Evolutionary conservation across 1,140 invertebrate species (phyloP).

Genomic region (Vanessa atalanta): DNA sequence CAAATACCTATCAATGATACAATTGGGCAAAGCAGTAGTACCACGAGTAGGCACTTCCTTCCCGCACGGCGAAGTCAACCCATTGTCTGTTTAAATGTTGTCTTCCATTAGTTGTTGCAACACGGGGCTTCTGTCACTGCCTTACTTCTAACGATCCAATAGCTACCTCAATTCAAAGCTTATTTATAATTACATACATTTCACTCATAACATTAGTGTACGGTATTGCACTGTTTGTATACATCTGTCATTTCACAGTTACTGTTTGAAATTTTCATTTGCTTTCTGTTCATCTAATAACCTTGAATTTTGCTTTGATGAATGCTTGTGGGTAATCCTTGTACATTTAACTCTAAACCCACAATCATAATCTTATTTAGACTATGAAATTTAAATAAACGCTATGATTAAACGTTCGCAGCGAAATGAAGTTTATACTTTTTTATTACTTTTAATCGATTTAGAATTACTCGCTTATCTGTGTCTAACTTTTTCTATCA

Average conservation of each 20-base stretch:
- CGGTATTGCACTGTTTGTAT: constrained; percentile 34
- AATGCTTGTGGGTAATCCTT: constrained; percentile 28
- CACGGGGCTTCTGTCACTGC: constrained; percentile 39
- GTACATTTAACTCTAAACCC: constrained; percentile 2
- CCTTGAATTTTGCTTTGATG: constrained; percentile 29
- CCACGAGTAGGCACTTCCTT: constrained; percentile 47
- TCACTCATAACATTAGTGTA: constrained; percentile 34
- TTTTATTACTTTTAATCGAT: neutral
- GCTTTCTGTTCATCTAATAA: constrained; percentile 30
- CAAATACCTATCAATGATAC: neutral
- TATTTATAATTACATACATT: constrained; percentile 36
- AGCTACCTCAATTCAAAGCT: constrained; percentile 18
- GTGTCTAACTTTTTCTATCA: constrained; percentile 67
- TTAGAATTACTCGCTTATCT: constrained; percentile 54
- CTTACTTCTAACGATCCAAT: constrained; percentile 13
- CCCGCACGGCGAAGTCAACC: constrained; percentile 73
- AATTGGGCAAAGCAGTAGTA: constrained; percentile 33
- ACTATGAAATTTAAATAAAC: neutral
- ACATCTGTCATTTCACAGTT: constrained; percentile 32
- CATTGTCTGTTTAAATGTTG: constrained; percentile 60
- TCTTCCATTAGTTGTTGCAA: constrained; percentile 46
- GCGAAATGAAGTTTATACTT: neutral
- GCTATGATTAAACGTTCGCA: neutral
- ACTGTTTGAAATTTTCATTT: constrained; percentile 38
- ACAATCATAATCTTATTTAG: constrained; percentile 2